Percentiles rank a stretch among this genome's conserved stretches.
Evolutionary conservation across 2,113 vertebrate genomes (phyloP).

Genomic region (Balaeniceps rex): DNA sequence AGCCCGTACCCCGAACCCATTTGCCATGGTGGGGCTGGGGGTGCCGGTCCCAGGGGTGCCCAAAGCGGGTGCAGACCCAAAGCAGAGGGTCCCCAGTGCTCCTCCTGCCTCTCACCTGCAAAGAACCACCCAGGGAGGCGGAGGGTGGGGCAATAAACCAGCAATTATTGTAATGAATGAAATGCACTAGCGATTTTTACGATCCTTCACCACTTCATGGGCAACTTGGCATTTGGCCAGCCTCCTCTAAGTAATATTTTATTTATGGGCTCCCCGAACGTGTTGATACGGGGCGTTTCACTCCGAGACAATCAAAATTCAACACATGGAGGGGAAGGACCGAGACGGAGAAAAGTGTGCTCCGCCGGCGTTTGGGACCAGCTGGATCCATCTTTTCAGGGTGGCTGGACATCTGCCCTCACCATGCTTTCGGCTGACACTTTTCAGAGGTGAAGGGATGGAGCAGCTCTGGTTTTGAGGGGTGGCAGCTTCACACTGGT

Average conservation of each 20-base stretch:
- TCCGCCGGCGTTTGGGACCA: rapidly evolving
- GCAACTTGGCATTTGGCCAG: not conserved
- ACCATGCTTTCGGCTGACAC: not conserved
- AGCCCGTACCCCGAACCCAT: not conserved
- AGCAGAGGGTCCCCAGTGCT: rapidly evolving
- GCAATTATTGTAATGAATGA: not conserved
- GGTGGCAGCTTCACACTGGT: not conserved
- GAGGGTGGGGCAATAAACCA: not conserved
- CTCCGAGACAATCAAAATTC: not conserved
- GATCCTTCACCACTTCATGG: not conserved
- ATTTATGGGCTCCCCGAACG: not conserved
- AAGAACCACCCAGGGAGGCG: not conserved
- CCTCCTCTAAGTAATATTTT: not conserved
- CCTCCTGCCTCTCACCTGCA: not conserved
- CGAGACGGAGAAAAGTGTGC: rapidly evolving
- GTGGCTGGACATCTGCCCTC: not conserved
- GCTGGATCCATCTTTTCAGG: not conserved
- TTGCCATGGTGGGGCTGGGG: not conserved
- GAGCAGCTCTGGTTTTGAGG: not conserved
- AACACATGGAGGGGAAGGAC: not conserved
- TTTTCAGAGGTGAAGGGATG: not conserved
- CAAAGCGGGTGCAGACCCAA: not conserved
- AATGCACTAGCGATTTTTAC: not conserved
- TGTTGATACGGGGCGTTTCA: not conserved
- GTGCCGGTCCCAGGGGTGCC: too few species aligned